Percentiles rank a stretch among this genome's conserved stretches.
Evolutionary conservation across 1,140 invertebrate genomes (phyloP).

Genomic region (Harpegnathos saltator): DNA sequence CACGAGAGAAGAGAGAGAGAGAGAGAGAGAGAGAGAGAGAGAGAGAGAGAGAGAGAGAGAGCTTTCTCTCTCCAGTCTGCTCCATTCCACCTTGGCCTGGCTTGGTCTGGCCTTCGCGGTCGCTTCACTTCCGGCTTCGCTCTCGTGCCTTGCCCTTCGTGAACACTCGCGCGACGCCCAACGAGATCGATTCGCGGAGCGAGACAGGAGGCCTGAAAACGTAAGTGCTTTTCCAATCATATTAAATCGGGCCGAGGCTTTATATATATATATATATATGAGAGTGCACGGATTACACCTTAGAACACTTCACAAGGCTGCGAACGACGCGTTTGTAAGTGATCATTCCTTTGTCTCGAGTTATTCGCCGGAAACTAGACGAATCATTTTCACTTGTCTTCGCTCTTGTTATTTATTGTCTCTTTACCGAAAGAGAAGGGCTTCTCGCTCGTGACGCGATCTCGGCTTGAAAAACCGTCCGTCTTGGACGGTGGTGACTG

Average conservation of each 20-base stretch:
- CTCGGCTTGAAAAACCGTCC: too few species aligned
- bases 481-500: too few species aligned
- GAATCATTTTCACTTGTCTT: too few species aligned
- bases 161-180: neutral
- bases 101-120: neutral
- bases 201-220: neutral
- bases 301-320: neutral
- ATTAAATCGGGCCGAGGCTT: too few species aligned
- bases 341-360: too few species aligned
- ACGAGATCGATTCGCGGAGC: conserved; percentile 24
- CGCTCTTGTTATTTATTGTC: too few species aligned
- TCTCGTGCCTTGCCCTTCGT: neutral
- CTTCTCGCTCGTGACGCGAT: too few species aligned
- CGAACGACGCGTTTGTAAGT: too few species aligned
- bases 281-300: too few species aligned
- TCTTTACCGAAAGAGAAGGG: too few species aligned
- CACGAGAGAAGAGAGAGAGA: neutral
- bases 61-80: neutral
- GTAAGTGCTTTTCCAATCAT: conserved; percentile 6
- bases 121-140: neutral
- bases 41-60: neutral
- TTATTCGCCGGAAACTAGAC: too few species aligned
- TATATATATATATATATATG: neutral
- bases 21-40: too few species aligned
- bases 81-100: neutral